phyloP scores from a whole-genome alignment of 2,113 vertebrate genomes.

The Cyphomyrus discorhynchus region DNA sequence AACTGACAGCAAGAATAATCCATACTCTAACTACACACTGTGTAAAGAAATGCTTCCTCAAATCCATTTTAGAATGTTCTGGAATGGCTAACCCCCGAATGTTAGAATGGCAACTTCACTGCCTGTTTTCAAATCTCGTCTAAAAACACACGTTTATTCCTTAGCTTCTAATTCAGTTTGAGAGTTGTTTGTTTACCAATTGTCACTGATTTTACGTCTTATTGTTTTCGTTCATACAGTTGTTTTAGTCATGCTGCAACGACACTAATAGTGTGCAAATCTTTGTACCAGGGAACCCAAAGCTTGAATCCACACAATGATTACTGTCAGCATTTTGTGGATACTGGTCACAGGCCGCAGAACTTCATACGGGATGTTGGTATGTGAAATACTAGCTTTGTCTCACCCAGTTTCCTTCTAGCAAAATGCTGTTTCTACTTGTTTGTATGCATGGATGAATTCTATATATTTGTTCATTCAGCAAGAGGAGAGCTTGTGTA shows the following conservation, averaged over 20 bases:
- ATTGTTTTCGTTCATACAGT: too few relatives aligned
- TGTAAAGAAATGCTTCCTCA: too few relatives aligned
- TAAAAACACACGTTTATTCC: too few relatives aligned
- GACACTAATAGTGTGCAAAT: neutral
- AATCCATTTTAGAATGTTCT: too few relatives aligned
- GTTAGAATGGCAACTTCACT: too few relatives aligned
- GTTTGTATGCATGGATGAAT: neutral
- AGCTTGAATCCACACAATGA: conserved; percentile 97
- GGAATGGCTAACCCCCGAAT: too few relatives aligned
- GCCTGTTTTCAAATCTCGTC: too few relatives aligned
- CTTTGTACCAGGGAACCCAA: conserved; percentile 76
- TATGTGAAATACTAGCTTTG: conserved; percentile 50
- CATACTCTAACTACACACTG: too few relatives aligned
- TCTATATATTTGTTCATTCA: neutral
- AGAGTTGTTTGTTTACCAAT: too few relatives aligned
- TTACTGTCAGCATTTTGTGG: conserved; percentile 98
- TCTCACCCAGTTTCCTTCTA: neutral
- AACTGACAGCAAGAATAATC: too few relatives aligned
- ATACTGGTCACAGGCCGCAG: conserved; percentile 93
- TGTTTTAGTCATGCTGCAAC: neutral
- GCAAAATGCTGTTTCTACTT: neutral
- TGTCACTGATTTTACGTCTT: too few relatives aligned
- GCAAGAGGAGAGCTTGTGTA: neutral
- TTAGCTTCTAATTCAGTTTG: too few relatives aligned
- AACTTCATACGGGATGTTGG: conserved; percentile 98